Evolutionary conservation across 2,888 invertebrate species (phyloP).

Genomic region (Sycophila texana): DNA sequence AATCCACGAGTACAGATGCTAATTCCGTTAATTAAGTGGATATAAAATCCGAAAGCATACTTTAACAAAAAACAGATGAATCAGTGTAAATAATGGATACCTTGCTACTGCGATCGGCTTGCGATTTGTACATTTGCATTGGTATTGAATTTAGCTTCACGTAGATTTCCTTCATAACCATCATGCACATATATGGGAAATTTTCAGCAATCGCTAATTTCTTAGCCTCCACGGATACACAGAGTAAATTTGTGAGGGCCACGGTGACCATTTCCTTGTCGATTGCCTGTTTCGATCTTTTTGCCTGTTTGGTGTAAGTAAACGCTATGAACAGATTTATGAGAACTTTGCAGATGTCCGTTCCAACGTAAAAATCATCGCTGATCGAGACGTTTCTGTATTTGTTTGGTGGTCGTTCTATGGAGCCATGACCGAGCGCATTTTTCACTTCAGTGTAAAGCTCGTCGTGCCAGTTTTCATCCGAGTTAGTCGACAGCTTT

Average conservation of each 20-base stretch:
- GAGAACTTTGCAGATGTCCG: conserved; percentile 76
- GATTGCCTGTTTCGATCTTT: conserved; percentile 66
- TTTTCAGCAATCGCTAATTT: conserved; percentile 73
- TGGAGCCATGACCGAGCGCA: conserved; percentile 29
- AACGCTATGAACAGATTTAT: conserved; percentile 75
- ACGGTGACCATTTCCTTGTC: conserved; percentile 74
- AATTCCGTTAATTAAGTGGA: conserved; percentile 24
- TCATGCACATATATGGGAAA: conserved; percentile 71
- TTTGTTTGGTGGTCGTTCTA: conserved; percentile 51
- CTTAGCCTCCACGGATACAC: conserved; percentile 76
- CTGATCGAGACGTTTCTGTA: conserved; percentile 37
- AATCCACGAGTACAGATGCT: conserved; percentile 27
- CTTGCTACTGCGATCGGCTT: conserved; percentile 74
- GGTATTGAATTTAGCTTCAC: conserved; percentile 77
- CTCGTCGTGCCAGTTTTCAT: conserved; percentile 54
- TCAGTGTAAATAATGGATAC: conserved; percentile 58
- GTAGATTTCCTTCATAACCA: conserved; percentile 76
- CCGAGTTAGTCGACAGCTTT: conserved; percentile 30
- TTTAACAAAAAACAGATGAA: neutral
- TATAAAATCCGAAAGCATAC: conserved; percentile 6
- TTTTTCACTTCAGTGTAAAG: conserved; percentile 59
- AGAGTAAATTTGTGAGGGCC: conserved; percentile 75
- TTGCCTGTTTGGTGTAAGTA: conserved; percentile 69
- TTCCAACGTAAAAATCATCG: conserved; percentile 67
- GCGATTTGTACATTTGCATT: conserved; percentile 74